Conservation (phyloP, 2,888 invertebrate genomes). For the Luperina testacea region DNA sequence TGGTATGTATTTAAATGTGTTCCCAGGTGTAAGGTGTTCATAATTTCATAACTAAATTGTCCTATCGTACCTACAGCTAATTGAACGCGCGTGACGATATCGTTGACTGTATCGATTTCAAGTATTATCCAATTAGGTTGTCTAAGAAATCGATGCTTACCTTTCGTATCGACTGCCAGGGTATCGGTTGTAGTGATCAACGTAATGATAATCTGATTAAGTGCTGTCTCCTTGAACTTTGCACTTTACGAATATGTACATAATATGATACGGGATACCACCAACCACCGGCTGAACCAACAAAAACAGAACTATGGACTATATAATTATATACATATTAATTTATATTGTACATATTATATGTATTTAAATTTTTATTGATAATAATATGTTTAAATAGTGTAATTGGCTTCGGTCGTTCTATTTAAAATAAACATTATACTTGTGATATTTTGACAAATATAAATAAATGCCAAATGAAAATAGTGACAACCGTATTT, state of each 20-base stretch:
- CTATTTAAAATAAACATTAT: no score
- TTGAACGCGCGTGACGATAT: constrained; percentile 17
- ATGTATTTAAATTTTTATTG: no score
- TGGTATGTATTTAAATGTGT: not conserved
- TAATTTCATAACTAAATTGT: constrained; percentile 12
- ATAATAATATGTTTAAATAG: no score
- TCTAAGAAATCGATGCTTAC: constrained; percentile 21
- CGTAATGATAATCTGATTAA: constrained; percentile 17
- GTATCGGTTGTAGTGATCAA: not conserved
- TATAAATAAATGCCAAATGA: not conserved
- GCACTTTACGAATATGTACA: constrained; percentile 9
- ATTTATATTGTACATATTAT: no score
- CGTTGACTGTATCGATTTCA: constrained; percentile 20
- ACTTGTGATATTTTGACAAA: not conserved
- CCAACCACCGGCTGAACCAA: not conserved
- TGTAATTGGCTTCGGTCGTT: no score
- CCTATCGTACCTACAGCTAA: constrained; percentile 22
- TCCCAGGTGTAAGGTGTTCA: constrained; percentile 25
- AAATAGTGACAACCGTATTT: constrained; percentile 16
- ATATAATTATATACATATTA: no score
- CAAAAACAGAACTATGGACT: not conserved
- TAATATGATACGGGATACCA: not conserved
- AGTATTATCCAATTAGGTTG: constrained; percentile 27
- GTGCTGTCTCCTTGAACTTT: constrained; percentile 16
- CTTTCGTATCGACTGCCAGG: constrained; percentile 21